Percentiles rank a stretch among this genome's conserved stretches.
These are phyloP conservation scores for Tetranychus urticae DNA, from an alignment of 1,140 invertebrate species.

Conservation along the genomic window DNA sequence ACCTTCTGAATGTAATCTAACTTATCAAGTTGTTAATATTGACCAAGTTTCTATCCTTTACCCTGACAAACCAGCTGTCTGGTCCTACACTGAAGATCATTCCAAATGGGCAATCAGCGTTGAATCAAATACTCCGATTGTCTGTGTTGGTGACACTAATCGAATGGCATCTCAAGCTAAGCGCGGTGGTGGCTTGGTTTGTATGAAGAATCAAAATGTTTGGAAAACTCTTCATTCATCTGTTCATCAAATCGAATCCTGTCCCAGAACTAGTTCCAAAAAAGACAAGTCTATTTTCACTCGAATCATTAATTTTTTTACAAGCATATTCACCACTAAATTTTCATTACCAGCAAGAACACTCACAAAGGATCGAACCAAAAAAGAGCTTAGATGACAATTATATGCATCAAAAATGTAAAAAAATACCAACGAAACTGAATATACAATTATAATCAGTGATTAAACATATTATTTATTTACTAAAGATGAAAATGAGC, in stretches of 20 bases:
- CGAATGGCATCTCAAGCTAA: slow-evolving; percentile 46
- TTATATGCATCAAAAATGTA: not conserved
- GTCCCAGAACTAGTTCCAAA: not conserved
- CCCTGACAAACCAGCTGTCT: slow-evolving; percentile 16
- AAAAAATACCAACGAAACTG: not conserved
- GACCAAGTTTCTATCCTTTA: slow-evolving; percentile 23
- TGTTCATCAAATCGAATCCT: not conserved
- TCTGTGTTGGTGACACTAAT: slow-evolving; percentile 80
- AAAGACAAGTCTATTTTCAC: not conserved
- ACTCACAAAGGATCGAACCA: not conserved
- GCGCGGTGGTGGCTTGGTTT: slow-evolving; percentile 58
- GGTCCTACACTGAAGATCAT: slow-evolving; percentile 43
- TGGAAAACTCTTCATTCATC: not conserved
- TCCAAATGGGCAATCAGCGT: slow-evolving; percentile 68
- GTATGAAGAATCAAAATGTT: slow-evolving; percentile 17
- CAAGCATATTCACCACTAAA: not conserved
- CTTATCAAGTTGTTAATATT: slow-evolving; percentile 40
- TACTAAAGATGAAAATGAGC: too few relatives aligned
- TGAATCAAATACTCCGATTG: slow-evolving; percentile 32
- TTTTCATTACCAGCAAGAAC: not conserved
- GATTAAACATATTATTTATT: too few relatives aligned
- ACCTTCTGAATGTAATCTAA: slow-evolving; percentile 27
- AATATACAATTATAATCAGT: too few relatives aligned
- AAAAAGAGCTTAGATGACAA: not conserved
- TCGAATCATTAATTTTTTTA: not conserved